Evolutionary conservation across 2,113 vertebrate species (phyloP).

Genomic region (Taurulus bubalis): DNA sequence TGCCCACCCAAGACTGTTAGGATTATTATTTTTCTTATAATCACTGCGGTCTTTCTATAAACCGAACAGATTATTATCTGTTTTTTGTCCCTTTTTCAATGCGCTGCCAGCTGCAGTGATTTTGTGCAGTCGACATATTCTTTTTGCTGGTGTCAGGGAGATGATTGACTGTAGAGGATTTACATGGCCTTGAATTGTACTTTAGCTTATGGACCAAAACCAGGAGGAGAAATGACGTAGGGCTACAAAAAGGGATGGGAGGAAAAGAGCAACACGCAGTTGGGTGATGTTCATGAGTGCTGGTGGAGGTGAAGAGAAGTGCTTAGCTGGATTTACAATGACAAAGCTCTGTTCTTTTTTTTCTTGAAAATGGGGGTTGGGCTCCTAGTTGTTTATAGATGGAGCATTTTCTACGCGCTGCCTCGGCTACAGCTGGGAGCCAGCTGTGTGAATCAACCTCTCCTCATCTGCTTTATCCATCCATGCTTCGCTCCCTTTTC

Average conservation of each 20-base stretch:
- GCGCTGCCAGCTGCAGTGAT: not conserved
- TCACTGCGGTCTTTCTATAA: conserved; percentile 76
- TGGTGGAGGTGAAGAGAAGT: conserved; percentile 50
- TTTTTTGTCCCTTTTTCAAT: conserved; percentile 59
- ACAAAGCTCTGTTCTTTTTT: conserved; percentile 50
- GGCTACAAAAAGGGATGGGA: not conserved
- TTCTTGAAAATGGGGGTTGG: conserved; percentile 63
- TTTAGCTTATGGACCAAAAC: conserved; percentile 1
- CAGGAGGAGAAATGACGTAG: not conserved
- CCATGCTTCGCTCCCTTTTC: conserved; percentile 46
- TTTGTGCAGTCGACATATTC: conserved; percentile 22
- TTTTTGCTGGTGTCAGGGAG: conserved; percentile 21
- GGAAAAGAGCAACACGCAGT: conserved; percentile 18
- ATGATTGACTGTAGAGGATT: conserved; percentile 26
- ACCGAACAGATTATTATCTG: conserved; percentile 77
- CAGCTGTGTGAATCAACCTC: conserved; percentile 87
- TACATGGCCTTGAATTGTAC: conserved; percentile 33
- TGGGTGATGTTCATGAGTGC: conserved; percentile 28
- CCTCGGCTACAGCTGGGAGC: conserved; percentile 84
- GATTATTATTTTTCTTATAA: conserved; percentile 82
- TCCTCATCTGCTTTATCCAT: conserved; percentile 80
- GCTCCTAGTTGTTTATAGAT: conserved; percentile 75
- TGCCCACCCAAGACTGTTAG: conserved; percentile 82
- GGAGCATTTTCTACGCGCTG: conserved; percentile 52
- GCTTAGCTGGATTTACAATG: conserved; percentile 54